Conservation (phyloP, 64 coral and sea anemone genomes). For the Exaiptasia diaphana region DNA sequence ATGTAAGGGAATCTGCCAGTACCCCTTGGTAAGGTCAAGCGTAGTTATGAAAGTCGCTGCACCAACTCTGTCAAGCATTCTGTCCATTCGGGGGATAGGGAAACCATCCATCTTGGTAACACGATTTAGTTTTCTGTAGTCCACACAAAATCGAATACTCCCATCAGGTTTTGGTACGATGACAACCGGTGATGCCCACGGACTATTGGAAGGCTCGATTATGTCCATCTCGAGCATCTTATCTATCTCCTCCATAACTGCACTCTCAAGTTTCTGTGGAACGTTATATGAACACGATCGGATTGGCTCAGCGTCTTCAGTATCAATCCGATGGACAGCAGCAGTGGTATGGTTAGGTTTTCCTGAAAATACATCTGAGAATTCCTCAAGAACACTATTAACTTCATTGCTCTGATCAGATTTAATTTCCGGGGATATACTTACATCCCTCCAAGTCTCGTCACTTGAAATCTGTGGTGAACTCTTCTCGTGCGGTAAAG, state of each 20-base stretch:
- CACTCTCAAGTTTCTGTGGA: constrained; percentile 1
- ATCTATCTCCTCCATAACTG: constrained; percentile 24
- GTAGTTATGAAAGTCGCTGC: constrained; percentile 18
- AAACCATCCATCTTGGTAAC: constrained; percentile 15
- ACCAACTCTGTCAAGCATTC: constrained; percentile 36
- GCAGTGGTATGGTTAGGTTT: constrained; percentile 3
- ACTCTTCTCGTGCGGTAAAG: not conserved
- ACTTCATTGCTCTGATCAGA: not conserved
- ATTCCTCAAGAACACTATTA: not conserved
- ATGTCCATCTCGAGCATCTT: constrained; percentile 36
- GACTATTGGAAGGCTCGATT: constrained; percentile 27
- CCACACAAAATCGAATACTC: constrained; percentile 19
- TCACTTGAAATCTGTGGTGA: not conserved
- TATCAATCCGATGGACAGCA: not conserved
- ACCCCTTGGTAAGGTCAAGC: constrained; percentile 45
- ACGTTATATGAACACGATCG: constrained; percentile 1
- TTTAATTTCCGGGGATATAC: constrained; percentile 5
- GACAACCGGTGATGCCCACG: constrained; percentile 28
- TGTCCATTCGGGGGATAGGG: constrained; percentile 23
- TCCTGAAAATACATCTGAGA: constrained; percentile 19
- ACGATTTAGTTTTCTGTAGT: constrained; percentile 37
- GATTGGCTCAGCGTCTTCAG: not conserved
- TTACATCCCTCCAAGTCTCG: constrained; percentile 9
- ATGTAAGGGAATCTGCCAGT: constrained; percentile 46
- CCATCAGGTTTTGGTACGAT: constrained; percentile 39